Percentiles rank a stretch among this genome's conserved stretches.
phyloP scores from a whole-genome alignment of 1,140 invertebrate genomes.

The Tetranychus cinnabarinus region DNA sequence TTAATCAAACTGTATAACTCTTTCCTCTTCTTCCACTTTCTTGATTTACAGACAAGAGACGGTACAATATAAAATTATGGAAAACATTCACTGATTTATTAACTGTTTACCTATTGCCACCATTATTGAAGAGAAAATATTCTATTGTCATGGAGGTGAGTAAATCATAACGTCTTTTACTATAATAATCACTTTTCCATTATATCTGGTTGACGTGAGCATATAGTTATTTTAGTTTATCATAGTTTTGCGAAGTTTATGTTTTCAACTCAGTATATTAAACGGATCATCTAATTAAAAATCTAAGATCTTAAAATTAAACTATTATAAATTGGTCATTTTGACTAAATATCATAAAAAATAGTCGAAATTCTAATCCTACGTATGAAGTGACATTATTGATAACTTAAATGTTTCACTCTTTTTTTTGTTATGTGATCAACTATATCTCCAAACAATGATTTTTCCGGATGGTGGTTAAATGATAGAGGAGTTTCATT shows the following conservation, averaged over 20 bases:
- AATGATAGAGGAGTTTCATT: slow-evolving; percentile 28
- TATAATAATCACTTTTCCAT: too few species aligned
- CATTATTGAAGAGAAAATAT: slow-evolving; percentile 86
- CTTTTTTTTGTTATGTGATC: slow-evolving; percentile 80
- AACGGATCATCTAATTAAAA: neutral
- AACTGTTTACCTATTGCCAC: slow-evolving; percentile 44
- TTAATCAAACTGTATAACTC: too few species aligned
- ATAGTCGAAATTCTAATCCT: slow-evolving; percentile 37
- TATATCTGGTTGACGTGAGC: neutral
- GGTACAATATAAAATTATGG: slow-evolving; percentile 45
- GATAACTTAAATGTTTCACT: too few species aligned
- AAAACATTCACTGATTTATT: slow-evolving; percentile 49
- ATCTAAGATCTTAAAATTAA: too few species aligned
- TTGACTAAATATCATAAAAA: slow-evolving; percentile 12
- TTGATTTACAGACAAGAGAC: slow-evolving; percentile 31
- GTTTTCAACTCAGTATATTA: too few species aligned
- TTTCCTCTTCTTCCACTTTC: neutral
- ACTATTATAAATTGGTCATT: neutral
- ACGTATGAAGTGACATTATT: slow-evolving; percentile 39
- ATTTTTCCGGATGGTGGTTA: slow-evolving; percentile 20
- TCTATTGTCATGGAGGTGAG: slow-evolving; percentile 74
- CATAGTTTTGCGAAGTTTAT: too few species aligned
- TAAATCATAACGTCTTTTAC: neutral
- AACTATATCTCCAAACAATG: slow-evolving; percentile 88
- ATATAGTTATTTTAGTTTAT: neutral